These are phyloP conservation scores for Ctenosaura bakeri DNA, from an alignment of 2,797 vertebrate genomes.

Conservation along the genomic window DNA sequence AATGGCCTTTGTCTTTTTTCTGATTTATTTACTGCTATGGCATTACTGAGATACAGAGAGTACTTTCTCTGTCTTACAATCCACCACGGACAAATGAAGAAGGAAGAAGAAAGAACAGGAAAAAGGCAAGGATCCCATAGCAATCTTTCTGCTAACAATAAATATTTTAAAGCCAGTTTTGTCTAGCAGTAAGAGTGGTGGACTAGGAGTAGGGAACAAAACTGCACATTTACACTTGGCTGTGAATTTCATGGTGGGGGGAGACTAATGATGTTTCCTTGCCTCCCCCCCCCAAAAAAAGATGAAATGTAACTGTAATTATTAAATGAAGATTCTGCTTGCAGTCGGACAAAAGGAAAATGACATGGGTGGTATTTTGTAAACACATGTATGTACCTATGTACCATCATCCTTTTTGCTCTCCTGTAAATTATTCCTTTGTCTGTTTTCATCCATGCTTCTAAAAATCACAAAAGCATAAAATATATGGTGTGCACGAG, in stretches of 20 bases:
- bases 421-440: slow-evolving; percentile 58
- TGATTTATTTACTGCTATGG: not conserved
- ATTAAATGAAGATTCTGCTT: not conserved
- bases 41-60: not conserved
- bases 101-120: not conserved
- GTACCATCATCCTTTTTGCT: slow-evolving; percentile 44
- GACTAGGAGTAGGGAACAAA: not conserved
- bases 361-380: slow-evolving; percentile 50
- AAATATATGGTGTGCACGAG: slow-evolving; percentile 53
- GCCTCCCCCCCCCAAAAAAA: not conserved
- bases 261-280: no score
- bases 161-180: not conserved
- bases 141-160: slow-evolving; percentile 16
- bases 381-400: slow-evolving; percentile 36
- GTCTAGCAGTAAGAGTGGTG: no score
- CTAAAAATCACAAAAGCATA: slow-evolving; percentile 65
- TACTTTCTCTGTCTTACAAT: no score
- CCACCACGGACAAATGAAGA: not conserved
- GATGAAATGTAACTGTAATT: no score
- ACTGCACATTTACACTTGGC: not conserved
- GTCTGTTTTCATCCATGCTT: slow-evolving; percentile 62
- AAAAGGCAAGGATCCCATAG: not conserved
- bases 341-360: slow-evolving; percentile 35
- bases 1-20: not conserved
- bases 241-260: not conserved